Conservation (phyloP, 2,113 vertebrate genomes). For the Xiphorhynchus elegans region DNA sequence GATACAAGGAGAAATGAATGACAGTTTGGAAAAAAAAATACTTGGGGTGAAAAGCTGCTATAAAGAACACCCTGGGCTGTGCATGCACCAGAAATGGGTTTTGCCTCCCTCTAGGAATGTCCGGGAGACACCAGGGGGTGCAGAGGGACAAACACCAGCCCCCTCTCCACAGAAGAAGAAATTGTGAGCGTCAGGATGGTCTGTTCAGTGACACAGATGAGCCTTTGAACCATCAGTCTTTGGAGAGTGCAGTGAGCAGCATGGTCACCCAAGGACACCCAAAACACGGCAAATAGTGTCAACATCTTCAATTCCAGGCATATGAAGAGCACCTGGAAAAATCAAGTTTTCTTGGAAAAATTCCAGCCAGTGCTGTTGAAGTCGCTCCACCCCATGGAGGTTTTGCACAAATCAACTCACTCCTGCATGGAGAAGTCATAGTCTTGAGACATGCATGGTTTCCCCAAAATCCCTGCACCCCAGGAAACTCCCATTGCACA, state of each 20-base stretch:
- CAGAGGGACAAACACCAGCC: not conserved
- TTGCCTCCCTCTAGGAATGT: not conserved
- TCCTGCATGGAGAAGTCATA: not conserved
- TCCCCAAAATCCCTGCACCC: not conserved
- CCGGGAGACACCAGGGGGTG: not conserved
- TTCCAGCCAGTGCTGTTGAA: not conserved
- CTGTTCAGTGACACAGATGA: rapidly evolving
- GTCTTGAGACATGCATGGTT: not conserved
- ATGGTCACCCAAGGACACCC: not conserved
- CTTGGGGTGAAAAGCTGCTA: not conserved
- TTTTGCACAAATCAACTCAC: not conserved
- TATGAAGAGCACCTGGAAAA: not conserved
- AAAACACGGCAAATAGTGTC: rapidly evolving
- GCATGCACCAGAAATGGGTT: not conserved
- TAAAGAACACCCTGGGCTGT: not conserved
- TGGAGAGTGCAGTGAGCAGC: not conserved
- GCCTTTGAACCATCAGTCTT: not conserved
- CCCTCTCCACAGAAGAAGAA: not conserved
- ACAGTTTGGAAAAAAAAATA: not conserved
- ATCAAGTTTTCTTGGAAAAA: not conserved
- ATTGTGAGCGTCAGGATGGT: not conserved
- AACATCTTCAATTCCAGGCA: not conserved
- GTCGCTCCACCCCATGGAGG: not conserved
- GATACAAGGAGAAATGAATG: not conserved
- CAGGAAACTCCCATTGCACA: not conserved